Evolutionary conservation across 2,113 vertebrate genomes (phyloP).

Genomic region (Ageneiosus marmoratus): DNA sequence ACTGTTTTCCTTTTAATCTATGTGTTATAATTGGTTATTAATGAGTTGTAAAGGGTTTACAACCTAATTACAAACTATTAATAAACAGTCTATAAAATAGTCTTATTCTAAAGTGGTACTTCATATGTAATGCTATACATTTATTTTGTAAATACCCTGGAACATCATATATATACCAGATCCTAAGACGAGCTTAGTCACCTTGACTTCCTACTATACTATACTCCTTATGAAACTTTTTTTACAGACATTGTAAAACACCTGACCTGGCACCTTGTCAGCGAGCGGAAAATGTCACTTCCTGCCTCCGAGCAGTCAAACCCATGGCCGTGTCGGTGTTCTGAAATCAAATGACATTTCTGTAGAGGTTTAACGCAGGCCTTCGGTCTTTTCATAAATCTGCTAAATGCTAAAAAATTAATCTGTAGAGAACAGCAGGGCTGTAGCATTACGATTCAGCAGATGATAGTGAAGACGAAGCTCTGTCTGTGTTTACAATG

Average conservation of each 20-base stretch:
- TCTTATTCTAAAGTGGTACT: too few species aligned
- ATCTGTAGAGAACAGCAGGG: slow-evolving; percentile 24
- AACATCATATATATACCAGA: background rate
- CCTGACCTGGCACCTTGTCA: slow-evolving; percentile 12
- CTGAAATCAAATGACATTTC: slow-evolving; percentile 47
- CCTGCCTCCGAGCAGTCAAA: slow-evolving; percentile 9
- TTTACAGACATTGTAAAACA: slow-evolving; percentile 23
- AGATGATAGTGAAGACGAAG: background rate
- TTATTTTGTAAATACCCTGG: background rate
- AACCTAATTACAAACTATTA: too few species aligned
- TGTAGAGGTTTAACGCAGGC: slow-evolving; percentile 33
- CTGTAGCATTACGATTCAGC: slow-evolving; percentile 2
- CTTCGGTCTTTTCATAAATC: slow-evolving; percentile 52
- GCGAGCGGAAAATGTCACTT: slow-evolving; percentile 28
- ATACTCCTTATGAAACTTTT: slow-evolving; percentile 11
- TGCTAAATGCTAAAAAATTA: slow-evolving; percentile 39
- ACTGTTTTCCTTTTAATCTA: too few species aligned
- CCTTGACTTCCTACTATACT: background rate
- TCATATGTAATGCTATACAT: too few species aligned
- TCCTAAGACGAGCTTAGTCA: background rate
- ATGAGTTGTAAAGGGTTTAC: too few species aligned
- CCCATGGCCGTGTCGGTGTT: background rate
- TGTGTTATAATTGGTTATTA: too few species aligned
- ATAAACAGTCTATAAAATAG: too few species aligned
- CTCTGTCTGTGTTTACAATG: slow-evolving; percentile 7